Percentiles rank a stretch among this genome's conserved stretches.
phyloP scores from a whole-genome alignment of 92 coral and sea anemone genomes.

The Desmophyllum pertusum region DNA sequence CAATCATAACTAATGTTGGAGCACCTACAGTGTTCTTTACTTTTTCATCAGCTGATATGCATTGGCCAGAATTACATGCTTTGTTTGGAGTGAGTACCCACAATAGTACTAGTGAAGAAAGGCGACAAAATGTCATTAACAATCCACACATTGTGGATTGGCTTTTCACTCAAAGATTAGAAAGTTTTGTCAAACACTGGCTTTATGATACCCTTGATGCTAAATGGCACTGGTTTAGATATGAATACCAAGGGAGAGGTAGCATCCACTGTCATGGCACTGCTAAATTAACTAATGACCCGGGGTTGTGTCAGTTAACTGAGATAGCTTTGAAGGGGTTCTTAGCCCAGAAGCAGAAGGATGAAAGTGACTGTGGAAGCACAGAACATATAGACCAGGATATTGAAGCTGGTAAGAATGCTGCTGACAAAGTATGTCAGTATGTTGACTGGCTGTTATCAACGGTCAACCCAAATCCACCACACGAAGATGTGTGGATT shows the following conservation, averaged over 20 bases:
- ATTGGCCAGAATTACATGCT: too few species aligned
- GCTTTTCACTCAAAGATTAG: too few species aligned
- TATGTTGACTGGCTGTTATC: conserved; percentile 57
- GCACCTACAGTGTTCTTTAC: too few species aligned
- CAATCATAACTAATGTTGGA: too few species aligned
- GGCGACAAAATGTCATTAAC: too few species aligned
- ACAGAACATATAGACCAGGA: conserved; percentile 10
- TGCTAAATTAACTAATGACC: conserved; percentile 77
- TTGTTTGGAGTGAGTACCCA: too few species aligned
- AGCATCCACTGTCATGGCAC: conserved; percentile 84
- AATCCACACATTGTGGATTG: too few species aligned
- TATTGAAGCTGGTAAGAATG: conserved; percentile 19
- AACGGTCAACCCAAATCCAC: conserved; percentile 57
- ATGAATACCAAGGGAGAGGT: conserved; percentile 84
- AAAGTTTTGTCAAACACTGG: too few species aligned
- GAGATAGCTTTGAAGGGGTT: conserved; percentile 59
- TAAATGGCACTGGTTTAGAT: conserved; percentile 85
- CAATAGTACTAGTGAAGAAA: too few species aligned
- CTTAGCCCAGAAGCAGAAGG: conserved; percentile 53
- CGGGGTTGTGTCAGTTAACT: conserved; percentile 59
- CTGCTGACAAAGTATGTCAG: conserved; percentile 40
- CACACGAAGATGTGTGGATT: conserved; percentile 46
- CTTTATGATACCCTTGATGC: conserved; percentile 79
- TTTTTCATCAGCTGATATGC: too few species aligned
- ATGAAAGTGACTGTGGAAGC: background rate